phyloP scores from a whole-genome alignment of 2,888 invertebrate genomes.

The Xestobium rufovillosum region DNA sequence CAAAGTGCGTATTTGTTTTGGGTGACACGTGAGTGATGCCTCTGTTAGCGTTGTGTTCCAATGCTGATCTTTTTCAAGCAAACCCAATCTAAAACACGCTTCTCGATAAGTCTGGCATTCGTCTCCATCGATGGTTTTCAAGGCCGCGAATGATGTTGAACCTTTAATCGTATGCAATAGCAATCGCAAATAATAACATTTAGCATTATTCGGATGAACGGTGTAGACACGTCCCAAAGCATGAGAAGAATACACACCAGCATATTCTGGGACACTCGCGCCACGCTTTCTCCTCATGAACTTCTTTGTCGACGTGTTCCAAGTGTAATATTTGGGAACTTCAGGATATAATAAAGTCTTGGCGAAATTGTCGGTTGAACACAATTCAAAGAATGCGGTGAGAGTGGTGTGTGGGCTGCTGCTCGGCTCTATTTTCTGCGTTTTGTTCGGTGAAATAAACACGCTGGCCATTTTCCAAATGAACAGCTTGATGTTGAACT shows the following conservation, averaged over 20 bases:
- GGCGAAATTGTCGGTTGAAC: conserved; percentile 32
- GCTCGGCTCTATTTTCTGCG: not conserved
- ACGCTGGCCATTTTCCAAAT: conserved; percentile 23
- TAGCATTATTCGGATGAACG: conserved; percentile 15
- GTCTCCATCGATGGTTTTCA: conserved; percentile 30
- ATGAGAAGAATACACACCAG: conserved; percentile 9
- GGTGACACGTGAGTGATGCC: conserved; percentile 20
- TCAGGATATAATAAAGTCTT: conserved; percentile 34
- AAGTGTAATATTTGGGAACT: conserved; percentile 27
- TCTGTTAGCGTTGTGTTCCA: conserved; percentile 30
- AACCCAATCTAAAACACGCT: conserved; percentile 27
- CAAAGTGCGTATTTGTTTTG: conserved; percentile 20
- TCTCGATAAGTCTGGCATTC: conserved; percentile 25
- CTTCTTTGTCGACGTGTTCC: conserved; percentile 17
- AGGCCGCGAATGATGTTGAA: conserved; percentile 29
- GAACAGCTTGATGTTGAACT: conserved; percentile 27
- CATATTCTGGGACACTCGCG: conserved; percentile 10
- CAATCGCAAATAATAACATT: conserved; percentile 21
- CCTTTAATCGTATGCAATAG: conserved; percentile 28
- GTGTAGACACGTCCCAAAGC: conserved; percentile 19
- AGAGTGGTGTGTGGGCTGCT: conserved; percentile 31
- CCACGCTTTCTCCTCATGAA: conserved; percentile 20
- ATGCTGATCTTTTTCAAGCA: conserved; percentile 35
- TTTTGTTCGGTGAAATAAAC: conserved; percentile 17
- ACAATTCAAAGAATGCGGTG: conserved; percentile 33